Conservation (phyloP, 2,888 invertebrate genomes). For the Hirtodrosophila confusa region DNA sequence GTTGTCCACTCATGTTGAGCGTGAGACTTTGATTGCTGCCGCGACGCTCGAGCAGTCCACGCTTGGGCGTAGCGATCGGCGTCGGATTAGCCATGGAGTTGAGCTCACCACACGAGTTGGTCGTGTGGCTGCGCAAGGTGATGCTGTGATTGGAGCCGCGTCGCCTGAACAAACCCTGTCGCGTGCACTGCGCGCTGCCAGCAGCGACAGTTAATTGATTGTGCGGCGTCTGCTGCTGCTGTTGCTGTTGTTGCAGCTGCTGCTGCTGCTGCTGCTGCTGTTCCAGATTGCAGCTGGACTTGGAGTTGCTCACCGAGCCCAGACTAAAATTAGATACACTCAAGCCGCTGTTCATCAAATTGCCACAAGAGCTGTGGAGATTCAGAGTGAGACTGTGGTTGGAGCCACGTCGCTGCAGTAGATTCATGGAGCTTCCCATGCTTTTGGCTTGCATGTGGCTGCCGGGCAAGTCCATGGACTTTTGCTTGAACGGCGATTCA, state of each 20-base stretch:
- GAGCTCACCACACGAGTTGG: conserved; percentile 83
- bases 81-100: conserved; percentile 85
- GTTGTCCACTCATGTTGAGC: conserved; percentile 86
- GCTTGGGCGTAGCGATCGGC: conserved; percentile 84
- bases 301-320: conserved; percentile 84
- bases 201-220: conserved; percentile 53
- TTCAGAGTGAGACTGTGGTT: conserved; percentile 87
- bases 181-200: conserved; percentile 58
- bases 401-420: conserved; percentile 86
- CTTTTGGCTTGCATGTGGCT: conserved; percentile 24
- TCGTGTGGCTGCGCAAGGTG: conserved; percentile 84
- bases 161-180: conserved; percentile 58
- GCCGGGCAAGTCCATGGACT: conserved; percentile 75
- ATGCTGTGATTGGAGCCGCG: conserved; percentile 86
- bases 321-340: conserved; percentile 86
- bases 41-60: conserved; percentile 91
- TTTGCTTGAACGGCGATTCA: conserved; percentile 76
- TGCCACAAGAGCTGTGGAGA: conserved; percentile 85
- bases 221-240: conserved; percentile 28
- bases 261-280: conserved; percentile 49
- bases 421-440: conserved; percentile 71
- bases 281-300: conserved; percentile 80
- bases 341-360: conserved; percentile 83
- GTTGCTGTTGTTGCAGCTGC: conserved; percentile 18
- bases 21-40: conserved; percentile 96